Conservation (phyloP, 2,797 vertebrate species). For the Scyliorhinus canicula region DNA sequence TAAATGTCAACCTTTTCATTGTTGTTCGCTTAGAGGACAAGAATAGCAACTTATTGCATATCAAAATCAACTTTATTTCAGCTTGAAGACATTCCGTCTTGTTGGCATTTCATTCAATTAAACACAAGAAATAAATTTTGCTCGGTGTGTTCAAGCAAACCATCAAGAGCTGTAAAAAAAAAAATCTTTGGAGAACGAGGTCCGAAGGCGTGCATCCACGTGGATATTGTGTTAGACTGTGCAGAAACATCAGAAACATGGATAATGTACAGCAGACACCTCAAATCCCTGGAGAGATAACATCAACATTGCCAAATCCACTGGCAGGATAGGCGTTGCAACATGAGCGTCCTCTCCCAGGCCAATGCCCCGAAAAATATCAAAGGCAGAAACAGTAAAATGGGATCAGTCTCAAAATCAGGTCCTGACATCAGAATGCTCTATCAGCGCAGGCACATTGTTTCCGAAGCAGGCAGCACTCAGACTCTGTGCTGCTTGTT, state of each 20-base stretch:
- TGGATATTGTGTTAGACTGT: neutral
- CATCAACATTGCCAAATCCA: too few species aligned
- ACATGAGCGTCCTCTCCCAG: too few species aligned
- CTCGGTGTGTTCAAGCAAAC: neutral
- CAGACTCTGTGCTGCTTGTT: too few species aligned
- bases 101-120: neutral
- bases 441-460: too few species aligned
- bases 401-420: too few species aligned
- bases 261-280: too few species aligned
- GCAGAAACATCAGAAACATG: too few species aligned
- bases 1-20: slow-evolving; percentile 34
- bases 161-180: neutral
- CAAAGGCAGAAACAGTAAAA: neutral
- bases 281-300: too few species aligned
- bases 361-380: too few species aligned
- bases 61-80: neutral
- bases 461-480: too few species aligned
- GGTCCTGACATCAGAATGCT: too few species aligned
- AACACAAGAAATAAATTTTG: neutral
- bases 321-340: too few species aligned
- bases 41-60: neutral
- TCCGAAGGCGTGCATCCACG: neutral
- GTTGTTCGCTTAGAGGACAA: slow-evolving; percentile 12
- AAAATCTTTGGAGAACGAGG: neutral
- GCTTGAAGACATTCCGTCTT: neutral